phyloP scores from a whole-genome alignment of 2,797 vertebrate genomes.

The Alca torda region DNA sequence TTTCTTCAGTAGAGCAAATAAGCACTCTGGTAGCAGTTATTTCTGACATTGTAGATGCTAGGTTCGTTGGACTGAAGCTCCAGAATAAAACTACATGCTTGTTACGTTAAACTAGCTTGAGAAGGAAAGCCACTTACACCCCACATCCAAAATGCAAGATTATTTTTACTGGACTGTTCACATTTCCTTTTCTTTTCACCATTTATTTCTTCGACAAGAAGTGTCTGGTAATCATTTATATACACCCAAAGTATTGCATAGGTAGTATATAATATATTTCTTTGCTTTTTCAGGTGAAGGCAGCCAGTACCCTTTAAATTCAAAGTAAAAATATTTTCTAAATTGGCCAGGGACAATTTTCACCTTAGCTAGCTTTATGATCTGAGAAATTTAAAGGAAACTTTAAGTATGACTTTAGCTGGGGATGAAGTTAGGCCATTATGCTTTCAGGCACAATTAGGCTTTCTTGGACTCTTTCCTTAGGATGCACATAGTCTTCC shows the following conservation, averaged over 20 bases:
- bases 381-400: neutral
- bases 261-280: neutral
- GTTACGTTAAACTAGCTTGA: neutral
- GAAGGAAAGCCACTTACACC: neutral
- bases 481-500: neutral
- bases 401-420: neutral
- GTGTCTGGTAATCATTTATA: neutral
- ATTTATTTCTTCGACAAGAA: neutral
- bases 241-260: neutral
- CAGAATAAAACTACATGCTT: neutral
- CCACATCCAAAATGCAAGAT: neutral
- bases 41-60: neutral
- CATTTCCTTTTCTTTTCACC: neutral
- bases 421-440: neutral
- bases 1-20: neutral
- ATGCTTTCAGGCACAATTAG: neutral
- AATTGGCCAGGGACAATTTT: neutral
- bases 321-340: neutral
- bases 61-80: neutral
- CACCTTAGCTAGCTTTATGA: neutral
- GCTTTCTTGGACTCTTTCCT: neutral
- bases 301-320: neutral
- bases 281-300: neutral
- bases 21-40: neutral
- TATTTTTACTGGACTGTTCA: neutral